Evolutionary conservation across 2,797 vertebrate species (phyloP).

Genomic region (Hoplostethus atlanticus): DNA sequence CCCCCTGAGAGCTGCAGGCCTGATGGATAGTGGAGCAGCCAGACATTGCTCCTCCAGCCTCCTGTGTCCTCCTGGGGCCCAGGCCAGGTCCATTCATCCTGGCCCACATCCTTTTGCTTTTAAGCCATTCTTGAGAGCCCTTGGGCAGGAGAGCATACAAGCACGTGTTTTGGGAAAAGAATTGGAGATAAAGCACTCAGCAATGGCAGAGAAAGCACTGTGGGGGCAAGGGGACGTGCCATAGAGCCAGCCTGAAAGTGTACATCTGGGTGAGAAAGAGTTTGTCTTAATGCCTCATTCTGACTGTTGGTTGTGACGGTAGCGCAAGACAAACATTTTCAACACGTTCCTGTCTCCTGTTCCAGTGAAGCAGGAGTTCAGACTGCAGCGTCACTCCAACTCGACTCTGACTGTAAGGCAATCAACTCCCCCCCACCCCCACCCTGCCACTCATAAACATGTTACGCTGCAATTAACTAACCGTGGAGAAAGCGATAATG

Average conservation of each 20-base stretch:
- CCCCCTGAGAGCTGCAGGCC: slow-evolving; percentile 47
- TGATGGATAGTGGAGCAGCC: slow-evolving; percentile 55
- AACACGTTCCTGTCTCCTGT: neutral
- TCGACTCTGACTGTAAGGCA: slow-evolving; percentile 1
- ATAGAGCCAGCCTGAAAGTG: neutral
- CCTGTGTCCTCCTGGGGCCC: slow-evolving; percentile 40
- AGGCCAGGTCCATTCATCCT: slow-evolving; percentile 49
- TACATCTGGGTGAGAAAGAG: slow-evolving; percentile 28
- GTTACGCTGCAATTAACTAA: slow-evolving; percentile 50
- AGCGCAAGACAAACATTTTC: slow-evolving; percentile 21
- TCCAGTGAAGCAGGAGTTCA: slow-evolving; percentile 19
- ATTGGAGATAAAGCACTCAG: slow-evolving; percentile 22
- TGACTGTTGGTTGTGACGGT: slow-evolving; percentile 13
- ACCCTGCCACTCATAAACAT: slow-evolving; percentile 38
- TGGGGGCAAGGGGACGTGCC: slow-evolving; percentile 7
- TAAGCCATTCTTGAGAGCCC: slow-evolving; percentile 37
- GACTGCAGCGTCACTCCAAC: slow-evolving; percentile 32
- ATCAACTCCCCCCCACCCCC: slow-evolving; percentile 15
- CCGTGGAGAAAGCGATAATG: slow-evolving; percentile 33
- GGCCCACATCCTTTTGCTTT: slow-evolving; percentile 39
- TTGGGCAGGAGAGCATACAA: slow-evolving; percentile 25
- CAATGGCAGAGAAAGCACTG: slow-evolving; percentile 14
- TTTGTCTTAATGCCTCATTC: slow-evolving; percentile 33
- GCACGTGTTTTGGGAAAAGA: slow-evolving; percentile 29
- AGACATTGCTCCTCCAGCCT: slow-evolving; percentile 47